Base-by-base conservation (phyloP, 1,140 invertebrate species). In the Thaumetopoea pityocampa region DNA sequence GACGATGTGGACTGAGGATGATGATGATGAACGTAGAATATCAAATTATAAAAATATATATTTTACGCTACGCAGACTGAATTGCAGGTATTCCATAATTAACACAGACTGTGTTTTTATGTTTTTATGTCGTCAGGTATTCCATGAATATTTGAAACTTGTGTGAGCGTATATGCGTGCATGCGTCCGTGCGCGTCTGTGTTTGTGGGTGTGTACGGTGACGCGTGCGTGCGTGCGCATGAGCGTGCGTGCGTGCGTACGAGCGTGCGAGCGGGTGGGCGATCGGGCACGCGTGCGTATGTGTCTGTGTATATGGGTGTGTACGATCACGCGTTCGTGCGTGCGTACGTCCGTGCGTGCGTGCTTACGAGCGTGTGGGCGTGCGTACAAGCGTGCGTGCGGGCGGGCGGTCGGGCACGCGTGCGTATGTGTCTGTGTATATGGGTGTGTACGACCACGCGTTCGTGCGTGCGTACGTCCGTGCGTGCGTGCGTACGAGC, bases 401-500 rank as follows among this genome's bases (percentile, higher is more conserved):
- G 18, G 8, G 30, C 9, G 30, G 18, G 18, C 17, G 18, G 4
- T 16, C 15, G 18, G 8, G 26, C 9, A 11, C 12, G 26, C 9
- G 26, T 11, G 26, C 9, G 26, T 9, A 11, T 12, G 26, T 27
- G 26, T 11, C 9, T 27, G 26, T 12, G 26, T 9, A 11, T 12
- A 11, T 27, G 26, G 9, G 26, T 27, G 26, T 7, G 4, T 19
- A 18, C 8, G 30, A n/a, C 4, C 8, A 10, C 20, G 30, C 30
- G 30, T 33, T 16, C 8, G 30, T 19, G 30, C 17, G 18, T 33
- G 30, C 16, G 30, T 19, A 18, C 15, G 18, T 19, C 16, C 17
- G 30, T 33, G 30, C 16, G 30, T 18, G 30, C 7, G 30, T 19
- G 30, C 17, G 16, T 33, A 18, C 30, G 30, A 9, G 30, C 15